Evolutionary conservation across 2,888 invertebrate species (phyloP).

Genomic region (Dynastes maya): DNA sequence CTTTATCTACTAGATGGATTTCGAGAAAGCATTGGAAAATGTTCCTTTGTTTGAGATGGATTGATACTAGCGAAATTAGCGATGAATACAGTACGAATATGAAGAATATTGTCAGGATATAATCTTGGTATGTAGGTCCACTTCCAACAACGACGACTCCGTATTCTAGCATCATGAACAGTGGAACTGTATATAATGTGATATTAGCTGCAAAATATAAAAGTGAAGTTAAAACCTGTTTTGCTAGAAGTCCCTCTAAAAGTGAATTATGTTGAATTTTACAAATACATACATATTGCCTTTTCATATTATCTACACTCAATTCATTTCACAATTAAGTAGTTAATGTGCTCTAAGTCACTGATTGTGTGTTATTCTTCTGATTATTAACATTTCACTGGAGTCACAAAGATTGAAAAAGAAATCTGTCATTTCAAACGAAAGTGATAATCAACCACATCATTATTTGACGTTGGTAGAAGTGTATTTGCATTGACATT

Average conservation of each 20-base stretch:
- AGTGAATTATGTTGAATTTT: not conserved
- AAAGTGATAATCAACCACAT: too few relatives aligned
- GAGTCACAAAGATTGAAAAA: too few relatives aligned
- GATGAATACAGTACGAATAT: conserved; percentile 24
- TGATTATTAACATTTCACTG: too few relatives aligned
- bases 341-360: too few relatives aligned
- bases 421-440: too few relatives aligned
- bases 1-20: conserved; percentile 26
- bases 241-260: not conserved
- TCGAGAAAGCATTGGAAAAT: conserved; percentile 26
- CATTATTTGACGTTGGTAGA: too few relatives aligned
- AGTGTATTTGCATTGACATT: too few relatives aligned
- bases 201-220: conserved; percentile 18
- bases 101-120: conserved; percentile 30
- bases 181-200: conserved; percentile 7
- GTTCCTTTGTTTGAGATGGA: conserved; percentile 13
- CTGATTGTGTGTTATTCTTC: too few relatives aligned
- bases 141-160: conserved; percentile 19
- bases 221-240: not conserved
- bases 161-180: conserved; percentile 20
- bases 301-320: too few relatives aligned
- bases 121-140: conserved; percentile 33
- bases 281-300: not conserved
- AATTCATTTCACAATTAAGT: too few relatives aligned
- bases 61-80: not conserved